Base-by-base conservation (phyloP, 2,888 invertebrate species). In the Ferrisia virgata region DNA sequence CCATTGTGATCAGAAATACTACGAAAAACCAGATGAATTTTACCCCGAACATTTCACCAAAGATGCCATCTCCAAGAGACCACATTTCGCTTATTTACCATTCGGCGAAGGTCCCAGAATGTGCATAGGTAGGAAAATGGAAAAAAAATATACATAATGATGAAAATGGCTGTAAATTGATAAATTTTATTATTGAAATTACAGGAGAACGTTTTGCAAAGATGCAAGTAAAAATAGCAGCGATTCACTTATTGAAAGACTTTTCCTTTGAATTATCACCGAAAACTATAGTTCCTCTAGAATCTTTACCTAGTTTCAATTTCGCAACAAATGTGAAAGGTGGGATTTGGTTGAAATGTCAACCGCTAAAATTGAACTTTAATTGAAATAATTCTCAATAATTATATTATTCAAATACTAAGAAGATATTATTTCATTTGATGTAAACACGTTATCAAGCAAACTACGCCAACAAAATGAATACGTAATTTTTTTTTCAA, bases 271-370 rank as follows among this genome's bases (percentile, higher is more conserved):
- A 64, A 11, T 8, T 64, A 64, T 64, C 58, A 2, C 58, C 25
- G 4, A 64, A 64, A 13, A 64, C 85, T 13, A 53, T 8, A 28
- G 36, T 84, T 15, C 85, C 85, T 22, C 13, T 85, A 15, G 33
- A 64, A 39, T 84, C 43, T 82, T 2, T 28, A 28, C 58, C 58
- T 13, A 53, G 22, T 53, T 53, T 53, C 22, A 53, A 3, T 9
- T 53, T 53, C 22, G 53, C 83, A 15, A 43, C 15, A 15, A 43
- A 43, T 15, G 5, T 13, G 15, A 43, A 2, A 5, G 43, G 69
- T 9, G 76, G 76, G 6, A 39, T 76, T 76, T 76, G 76, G 76
- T 76, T 76, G 11, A 33, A 39, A 76, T 76, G 76, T 22, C 76
- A 5, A 36, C 25, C 58, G 4, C 22, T 53, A 22, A 22, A 6